phyloP scores from a whole-genome alignment of 2,113 vertebrate species.

The Bothrops jararaca region DNA sequence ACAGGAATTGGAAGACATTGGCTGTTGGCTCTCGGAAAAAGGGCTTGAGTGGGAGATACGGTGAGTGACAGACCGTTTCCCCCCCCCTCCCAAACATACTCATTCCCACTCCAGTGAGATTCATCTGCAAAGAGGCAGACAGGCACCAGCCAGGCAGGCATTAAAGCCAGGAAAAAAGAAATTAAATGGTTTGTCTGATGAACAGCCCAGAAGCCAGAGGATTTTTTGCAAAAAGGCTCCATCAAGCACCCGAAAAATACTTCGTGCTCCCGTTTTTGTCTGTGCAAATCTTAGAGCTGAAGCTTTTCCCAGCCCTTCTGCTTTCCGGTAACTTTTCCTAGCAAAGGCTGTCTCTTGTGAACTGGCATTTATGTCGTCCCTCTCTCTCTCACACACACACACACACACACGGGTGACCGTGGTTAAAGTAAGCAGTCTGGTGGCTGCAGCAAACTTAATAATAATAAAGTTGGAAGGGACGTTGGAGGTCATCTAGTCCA shows the following conservation, averaged over 20 bases:
- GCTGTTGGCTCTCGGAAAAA: slow-evolving; percentile 35
- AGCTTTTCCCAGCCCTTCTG: background rate
- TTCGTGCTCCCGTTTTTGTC: background rate
- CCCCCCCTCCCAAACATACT: too few relatives aligned
- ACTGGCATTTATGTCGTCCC: background rate
- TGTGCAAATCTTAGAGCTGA: background rate
- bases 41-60: background rate
- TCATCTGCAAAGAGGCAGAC: background rate
- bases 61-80: background rate
- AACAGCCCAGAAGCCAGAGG: background rate
- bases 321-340: background rate
- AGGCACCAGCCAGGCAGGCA: background rate
- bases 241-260: background rate
- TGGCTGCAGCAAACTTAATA: slow-evolving; percentile 26
- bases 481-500: too few relatives aligned
- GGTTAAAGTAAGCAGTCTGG: background rate
- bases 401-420: too few relatives aligned
- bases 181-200: background rate
- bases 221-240: background rate
- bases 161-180: background rate
- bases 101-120: background rate
- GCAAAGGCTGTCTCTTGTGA: slow-evolving; percentile 19
- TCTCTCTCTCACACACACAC: too few relatives aligned
- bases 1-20: background rate
- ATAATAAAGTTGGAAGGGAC: too few relatives aligned